Conservation (phyloP, 2,888 invertebrate genomes). For the Ischnura elegans region DNA sequence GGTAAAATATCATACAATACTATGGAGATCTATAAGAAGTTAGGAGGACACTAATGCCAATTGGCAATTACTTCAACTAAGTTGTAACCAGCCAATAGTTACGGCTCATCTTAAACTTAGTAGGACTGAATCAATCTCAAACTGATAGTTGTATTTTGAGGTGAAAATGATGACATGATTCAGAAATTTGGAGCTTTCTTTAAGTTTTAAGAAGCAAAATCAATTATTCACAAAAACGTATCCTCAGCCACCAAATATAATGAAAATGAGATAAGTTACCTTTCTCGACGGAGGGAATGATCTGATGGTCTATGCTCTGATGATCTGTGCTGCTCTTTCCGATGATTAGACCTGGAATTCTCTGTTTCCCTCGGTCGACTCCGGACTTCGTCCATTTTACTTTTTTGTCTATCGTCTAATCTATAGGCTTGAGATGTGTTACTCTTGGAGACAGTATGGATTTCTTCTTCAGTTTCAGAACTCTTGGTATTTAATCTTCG, state of each 20-base stretch:
- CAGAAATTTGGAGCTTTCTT: no score
- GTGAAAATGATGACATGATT: no score
- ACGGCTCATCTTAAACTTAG: no score
- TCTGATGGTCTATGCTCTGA: constrained; percentile 68
- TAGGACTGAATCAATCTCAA: no score
- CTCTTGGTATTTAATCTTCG: constrained; percentile 48
- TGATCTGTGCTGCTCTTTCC: constrained; percentile 55
- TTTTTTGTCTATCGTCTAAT: neutral
- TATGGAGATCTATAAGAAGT: no score
- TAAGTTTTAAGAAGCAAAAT: no score
- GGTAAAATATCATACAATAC: no score
- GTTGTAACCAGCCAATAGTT: no score
- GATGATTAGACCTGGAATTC: constrained; percentile 5
- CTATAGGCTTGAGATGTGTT: neutral
- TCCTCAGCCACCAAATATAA: neutral
- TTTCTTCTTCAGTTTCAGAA: constrained; percentile 53
- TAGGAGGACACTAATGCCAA: no score
- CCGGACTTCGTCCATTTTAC: neutral
- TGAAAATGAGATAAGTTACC: neutral
- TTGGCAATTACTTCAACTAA: no score
- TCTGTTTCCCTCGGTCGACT: constrained; percentile 16
- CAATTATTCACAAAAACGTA: no score
- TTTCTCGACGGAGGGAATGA: constrained; percentile 36
- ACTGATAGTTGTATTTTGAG: no score
- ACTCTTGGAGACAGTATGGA: neutral